phyloP scores from a whole-genome alignment of 2,113 vertebrate genomes.

The Nicator chloris region DNA sequence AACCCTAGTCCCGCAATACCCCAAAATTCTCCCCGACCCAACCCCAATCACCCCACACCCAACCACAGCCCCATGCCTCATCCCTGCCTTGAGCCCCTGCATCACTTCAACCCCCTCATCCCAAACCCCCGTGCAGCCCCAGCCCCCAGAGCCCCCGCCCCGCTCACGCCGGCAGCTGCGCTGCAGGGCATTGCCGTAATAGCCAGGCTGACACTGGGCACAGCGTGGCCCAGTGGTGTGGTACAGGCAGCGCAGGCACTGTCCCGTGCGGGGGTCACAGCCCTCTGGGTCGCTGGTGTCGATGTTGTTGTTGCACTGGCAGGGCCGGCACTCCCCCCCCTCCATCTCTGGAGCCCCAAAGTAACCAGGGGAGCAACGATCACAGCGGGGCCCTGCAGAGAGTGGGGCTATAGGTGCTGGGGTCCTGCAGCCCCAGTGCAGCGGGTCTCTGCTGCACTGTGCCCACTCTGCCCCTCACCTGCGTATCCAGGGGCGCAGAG shows the following conservation, averaged over 20 bases:
- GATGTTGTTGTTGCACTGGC: constrained; percentile 85
- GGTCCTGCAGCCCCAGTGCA: fast-evolving
- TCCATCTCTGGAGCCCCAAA: constrained; percentile 73
- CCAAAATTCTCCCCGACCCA: not conserved
- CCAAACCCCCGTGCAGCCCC: fast-evolving
- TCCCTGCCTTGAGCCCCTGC: not conserved
- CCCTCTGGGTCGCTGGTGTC: constrained; percentile 75
- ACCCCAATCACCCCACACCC: fast-evolving
- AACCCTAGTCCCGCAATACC: not conserved
- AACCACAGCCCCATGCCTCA: fast-evolving
- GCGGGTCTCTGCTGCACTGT: fast-evolving
- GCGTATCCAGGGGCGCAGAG: constrained; percentile 78
- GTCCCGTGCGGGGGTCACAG: constrained; percentile 78
- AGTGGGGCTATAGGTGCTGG: fast-evolving
- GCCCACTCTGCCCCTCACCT: constrained; percentile 50
- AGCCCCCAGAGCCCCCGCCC: fast-evolving
- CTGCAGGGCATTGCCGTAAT: constrained; percentile 79
- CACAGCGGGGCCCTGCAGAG: constrained; percentile 77
- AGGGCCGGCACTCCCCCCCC: constrained; percentile 74
- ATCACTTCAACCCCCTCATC: not conserved
- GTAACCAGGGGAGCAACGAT: constrained; percentile 80
- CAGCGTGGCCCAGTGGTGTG: constrained; percentile 76
- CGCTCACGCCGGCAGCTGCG: constrained; percentile 81
- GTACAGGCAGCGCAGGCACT: constrained; percentile 82
- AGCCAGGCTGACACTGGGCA: constrained; percentile 74